These are phyloP conservation scores for Bolborhynchus lineola DNA, from an alignment of 2,113 vertebrate genomes.

Conservation along the genomic window DNA sequence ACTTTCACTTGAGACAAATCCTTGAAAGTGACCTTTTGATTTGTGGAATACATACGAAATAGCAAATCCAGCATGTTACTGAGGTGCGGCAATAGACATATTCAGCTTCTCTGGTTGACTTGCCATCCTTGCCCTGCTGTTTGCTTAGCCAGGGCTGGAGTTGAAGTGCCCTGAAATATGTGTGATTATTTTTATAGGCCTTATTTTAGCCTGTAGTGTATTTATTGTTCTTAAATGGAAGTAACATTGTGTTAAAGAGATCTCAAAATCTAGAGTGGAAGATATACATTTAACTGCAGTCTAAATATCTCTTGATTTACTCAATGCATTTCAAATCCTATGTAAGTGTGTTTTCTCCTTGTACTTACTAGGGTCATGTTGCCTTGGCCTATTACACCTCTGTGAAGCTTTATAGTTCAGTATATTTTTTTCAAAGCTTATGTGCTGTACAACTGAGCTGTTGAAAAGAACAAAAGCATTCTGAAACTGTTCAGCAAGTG, in stretches of 20 bases:
- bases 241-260: not conserved
- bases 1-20: not conserved
- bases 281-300: not conserved
- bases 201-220: not conserved
- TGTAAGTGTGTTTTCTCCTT: not conserved
- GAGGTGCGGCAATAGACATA: not conserved
- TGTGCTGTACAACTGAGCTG: not conserved
- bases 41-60: not conserved
- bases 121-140: not conserved
- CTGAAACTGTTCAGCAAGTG: not conserved
- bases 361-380: not conserved
- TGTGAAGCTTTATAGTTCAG: not conserved
- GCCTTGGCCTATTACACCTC: not conserved
- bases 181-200: not conserved
- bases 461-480: slow-evolving; percentile 1
- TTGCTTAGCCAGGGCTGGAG: not conserved
- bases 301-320: not conserved
- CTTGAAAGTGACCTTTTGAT: not conserved
- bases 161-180: not conserved
- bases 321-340: not conserved
- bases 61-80: not conserved
- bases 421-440: not conserved
- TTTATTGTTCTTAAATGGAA: not conserved
- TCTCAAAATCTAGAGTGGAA: not conserved
- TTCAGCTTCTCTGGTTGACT: not conserved